Evolutionary conservation across 2,888 invertebrate species (phyloP), one percentile per base, ranked within the genome.

Genomic region (Lasioglossum villosulum): DNA sequence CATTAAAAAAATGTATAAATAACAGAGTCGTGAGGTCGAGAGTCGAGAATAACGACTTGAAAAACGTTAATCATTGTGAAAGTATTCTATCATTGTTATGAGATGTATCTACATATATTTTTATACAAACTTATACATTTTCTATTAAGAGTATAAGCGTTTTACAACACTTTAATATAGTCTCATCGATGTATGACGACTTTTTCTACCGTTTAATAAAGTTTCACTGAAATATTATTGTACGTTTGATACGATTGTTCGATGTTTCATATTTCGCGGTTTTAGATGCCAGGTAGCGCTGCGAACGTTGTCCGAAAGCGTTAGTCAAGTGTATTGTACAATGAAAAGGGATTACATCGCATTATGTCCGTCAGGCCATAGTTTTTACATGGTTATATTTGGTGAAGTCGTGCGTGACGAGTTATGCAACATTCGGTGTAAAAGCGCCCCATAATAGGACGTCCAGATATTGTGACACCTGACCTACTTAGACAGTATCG

Each of bases 311-410:
- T 73, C 73, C 87, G 90, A 92, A 92, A 91, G 91, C 93, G 94
- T 92, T 93, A 94, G 94, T 94, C 94, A 94, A 94, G 92, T 93
- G 92, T 90, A 92, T 91, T 92, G 92, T 92, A 91, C 90, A 93
- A 92, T 92, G 92, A 90, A 91, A 90, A 91, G 90, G 91, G 91
- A 93, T 93, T 91, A 91, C 91, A 91, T 88, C 90, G 91, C 87
- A 91, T 91, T 91, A 89, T 89, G 90, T 90, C 88, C 88, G 88
- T 86, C 87, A 87, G 83, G 86, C 85, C 84, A 89, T 90, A 89
- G 91, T 90, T 92, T 93, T 93, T 90, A 86, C 88, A 88, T 83
- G 87, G 90, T 91, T 92, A 91, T 91, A 92, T 92, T 93, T 91
- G 90, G 92, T 92, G 90, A 90, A 93, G 91, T 93, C 91, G 92